Evolutionary conservation across 35 echinoderm and acorn worm genomes (phyloP), one percentile per base, ranked within the genome.

Genomic region (Stichopus chloronotus): DNA sequence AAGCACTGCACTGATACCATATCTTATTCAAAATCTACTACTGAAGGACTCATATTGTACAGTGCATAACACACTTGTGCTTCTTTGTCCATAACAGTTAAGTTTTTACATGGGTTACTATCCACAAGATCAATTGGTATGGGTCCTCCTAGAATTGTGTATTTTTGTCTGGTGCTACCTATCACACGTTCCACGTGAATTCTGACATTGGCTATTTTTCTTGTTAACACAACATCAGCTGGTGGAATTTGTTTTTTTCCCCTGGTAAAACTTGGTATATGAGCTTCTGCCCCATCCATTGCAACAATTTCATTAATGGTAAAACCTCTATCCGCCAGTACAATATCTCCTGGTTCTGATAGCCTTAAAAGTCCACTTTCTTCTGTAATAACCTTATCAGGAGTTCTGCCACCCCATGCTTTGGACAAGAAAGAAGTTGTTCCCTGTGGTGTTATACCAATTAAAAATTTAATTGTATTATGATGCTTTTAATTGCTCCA

Each of bases 401-500:
- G 30, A 20, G 78, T 84, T 68, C 78, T 3, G 10, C 91, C 91
- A 63, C 91, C 79, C 91, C 91, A 92, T 81, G 52, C 91, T 52
- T 92, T 92, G 16, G 91, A 83, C 4, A 81, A 14, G 57, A 83
- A 78, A 53, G 77, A 81, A 60, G 59, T 63, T 6, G 1, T 84
- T 8, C 91, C 91, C 55, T 84, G 19, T 63, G 91, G 91, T n/a
- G 59, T 68, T 6, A 92, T 83, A 5, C 56, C 79, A 77, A 91
- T 56, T 4, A 71, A 59, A 95, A 72, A 92, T 81, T 95, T 92
- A 20, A 90, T 81, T 74, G 94, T 95, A 55, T 93, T 95, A 83
- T 95, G 81, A 72, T 95, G 94, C 79, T 95, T 95, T 12, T 92
- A 92, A 71, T 82, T 91, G n/a, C n/a, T 55, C 68, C 84, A 95